Evolutionary conservation across 2,888 invertebrate genomes (phyloP).

Genomic region (Lithophane ornitopus): DNA sequence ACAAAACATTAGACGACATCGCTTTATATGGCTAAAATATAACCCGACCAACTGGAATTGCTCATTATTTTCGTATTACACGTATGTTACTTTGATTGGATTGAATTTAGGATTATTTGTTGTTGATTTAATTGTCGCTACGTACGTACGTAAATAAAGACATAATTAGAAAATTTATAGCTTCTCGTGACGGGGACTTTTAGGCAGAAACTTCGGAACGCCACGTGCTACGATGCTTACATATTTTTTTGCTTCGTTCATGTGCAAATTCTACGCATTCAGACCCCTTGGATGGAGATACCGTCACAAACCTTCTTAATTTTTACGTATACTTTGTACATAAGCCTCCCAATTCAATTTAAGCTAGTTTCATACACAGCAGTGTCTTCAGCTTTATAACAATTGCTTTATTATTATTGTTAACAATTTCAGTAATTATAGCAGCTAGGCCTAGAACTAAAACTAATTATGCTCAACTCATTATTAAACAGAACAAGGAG

Average conservation of each 20-base stretch:
- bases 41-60: no score
- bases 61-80: no score
- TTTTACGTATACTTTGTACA: background rate
- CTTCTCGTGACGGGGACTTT: no score
- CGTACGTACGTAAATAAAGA: no score
- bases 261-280: background rate
- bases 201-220: background rate
- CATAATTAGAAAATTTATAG: no score
- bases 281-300: background rate
- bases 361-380: background rate
- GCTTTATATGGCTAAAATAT: no score
- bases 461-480: slow-evolving; percentile 58
- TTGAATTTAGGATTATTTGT: no score
- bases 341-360: background rate
- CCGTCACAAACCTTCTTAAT: background rate
- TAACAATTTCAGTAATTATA: slow-evolving; percentile 44
- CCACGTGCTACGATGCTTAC: background rate
- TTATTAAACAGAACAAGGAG: slow-evolving; percentile 56
- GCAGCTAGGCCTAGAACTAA: slow-evolving; percentile 40
- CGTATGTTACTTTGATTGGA: no score
- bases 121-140: no score
- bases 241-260: background rate
- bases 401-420: slow-evolving; percentile 30
- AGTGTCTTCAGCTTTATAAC: slow-evolving; percentile 20
- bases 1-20: no score